Evolutionary conservation across 2,113 vertebrate genomes (phyloP).

Genomic region (Phalacrocorax pelagicus): DNA sequence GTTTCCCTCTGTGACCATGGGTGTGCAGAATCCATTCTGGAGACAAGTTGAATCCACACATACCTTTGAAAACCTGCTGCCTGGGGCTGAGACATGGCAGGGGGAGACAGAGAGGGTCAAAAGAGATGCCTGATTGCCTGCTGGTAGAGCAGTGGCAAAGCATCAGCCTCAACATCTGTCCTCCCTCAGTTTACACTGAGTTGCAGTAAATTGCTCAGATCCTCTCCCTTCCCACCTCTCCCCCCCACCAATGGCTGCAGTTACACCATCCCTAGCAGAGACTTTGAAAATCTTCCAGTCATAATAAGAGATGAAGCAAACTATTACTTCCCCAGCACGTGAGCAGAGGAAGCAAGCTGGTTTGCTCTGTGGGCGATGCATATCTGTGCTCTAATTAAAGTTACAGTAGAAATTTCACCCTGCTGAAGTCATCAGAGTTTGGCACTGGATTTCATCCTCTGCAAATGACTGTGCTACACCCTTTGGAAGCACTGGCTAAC

Average conservation of each 20-base stretch:
- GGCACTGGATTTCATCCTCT: not conserved
- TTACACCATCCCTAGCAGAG: not conserved
- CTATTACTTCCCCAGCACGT: not conserved
- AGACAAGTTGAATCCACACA: not conserved
- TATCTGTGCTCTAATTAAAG: not conserved
- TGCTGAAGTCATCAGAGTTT: not conserved
- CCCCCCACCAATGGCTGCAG: not conserved
- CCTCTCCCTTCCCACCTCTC: not conserved
- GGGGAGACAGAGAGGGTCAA: not conserved
- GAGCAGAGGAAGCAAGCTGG: not conserved
- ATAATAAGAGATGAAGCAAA: not conserved
- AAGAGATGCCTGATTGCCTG: not conserved
- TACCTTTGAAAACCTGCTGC: not conserved
- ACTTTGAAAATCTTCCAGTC: not conserved
- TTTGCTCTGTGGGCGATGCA: not conserved
- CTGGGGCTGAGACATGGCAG: not conserved
- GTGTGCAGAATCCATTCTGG: not conserved
- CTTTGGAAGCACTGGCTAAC: not conserved
- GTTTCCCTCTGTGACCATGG: not conserved
- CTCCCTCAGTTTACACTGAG: not conserved
- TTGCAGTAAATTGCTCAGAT: not conserved
- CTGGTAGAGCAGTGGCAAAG: not conserved
- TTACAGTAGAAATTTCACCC: not conserved
- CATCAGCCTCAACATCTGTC: not conserved
- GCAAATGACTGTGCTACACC: not conserved